Evolutionary conservation across 1,140 invertebrate genomes (phyloP).

Genomic region (Papilio helenus): DNA sequence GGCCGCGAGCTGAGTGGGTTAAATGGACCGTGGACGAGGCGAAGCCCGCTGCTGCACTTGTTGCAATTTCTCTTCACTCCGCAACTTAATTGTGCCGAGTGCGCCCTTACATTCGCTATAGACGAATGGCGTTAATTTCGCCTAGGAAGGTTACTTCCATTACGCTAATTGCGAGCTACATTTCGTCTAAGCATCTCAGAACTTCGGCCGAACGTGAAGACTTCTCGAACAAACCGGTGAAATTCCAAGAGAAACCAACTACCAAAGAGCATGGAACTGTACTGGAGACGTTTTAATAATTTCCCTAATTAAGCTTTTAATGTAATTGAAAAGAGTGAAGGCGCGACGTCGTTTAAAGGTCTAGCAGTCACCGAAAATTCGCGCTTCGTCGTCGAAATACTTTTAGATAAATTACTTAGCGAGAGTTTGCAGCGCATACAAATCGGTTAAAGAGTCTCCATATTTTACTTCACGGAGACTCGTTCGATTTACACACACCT

Average conservation of each 20-base stretch:
- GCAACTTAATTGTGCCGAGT: conserved; percentile 80
- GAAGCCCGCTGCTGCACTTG: conserved; percentile 77
- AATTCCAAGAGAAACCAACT: conserved; percentile 69
- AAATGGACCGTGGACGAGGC: conserved; percentile 77
- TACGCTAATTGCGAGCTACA: conserved; percentile 80
- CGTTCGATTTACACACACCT: conserved; percentile 71
- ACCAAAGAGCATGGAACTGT: conserved; percentile 71
- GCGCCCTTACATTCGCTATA: conserved; percentile 74
- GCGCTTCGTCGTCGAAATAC: conserved; percentile 70
- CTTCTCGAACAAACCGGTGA: conserved; percentile 70
- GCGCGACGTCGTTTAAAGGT: conserved; percentile 61
- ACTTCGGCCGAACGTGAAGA: conserved; percentile 67
- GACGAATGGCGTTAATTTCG: conserved; percentile 80
- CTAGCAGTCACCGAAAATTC: conserved; percentile 46
- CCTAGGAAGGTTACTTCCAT: conserved; percentile 75
- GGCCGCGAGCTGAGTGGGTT: conserved; percentile 73
- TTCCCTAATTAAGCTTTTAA: conserved; percentile 82
- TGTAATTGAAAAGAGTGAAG: conserved; percentile 77
- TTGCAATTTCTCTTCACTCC: conserved; percentile 79
- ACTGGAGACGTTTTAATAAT: conserved; percentile 72
- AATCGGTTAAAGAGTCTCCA: conserved; percentile 71
- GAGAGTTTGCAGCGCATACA: conserved; percentile 70
- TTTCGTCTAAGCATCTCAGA: conserved; percentile 79
- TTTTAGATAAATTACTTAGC: conserved; percentile 78
- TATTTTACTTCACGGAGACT: conserved; percentile 69